These are phyloP conservation scores for Babylonia areolata DNA, from an alignment of 1,140 invertebrate species.

Conservation along the genomic window DNA sequence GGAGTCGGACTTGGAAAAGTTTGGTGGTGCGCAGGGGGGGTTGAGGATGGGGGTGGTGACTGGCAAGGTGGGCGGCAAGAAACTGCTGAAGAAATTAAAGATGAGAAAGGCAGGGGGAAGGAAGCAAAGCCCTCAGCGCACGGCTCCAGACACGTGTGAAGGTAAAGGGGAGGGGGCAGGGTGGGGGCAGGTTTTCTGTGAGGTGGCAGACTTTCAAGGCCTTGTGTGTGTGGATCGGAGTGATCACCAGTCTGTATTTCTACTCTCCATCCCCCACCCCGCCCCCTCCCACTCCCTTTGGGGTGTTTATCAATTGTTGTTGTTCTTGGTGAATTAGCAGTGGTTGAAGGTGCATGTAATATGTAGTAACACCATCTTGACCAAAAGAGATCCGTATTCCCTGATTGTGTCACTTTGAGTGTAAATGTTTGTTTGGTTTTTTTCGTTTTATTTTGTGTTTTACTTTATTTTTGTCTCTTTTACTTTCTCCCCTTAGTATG, in stretches of 20 bases:
- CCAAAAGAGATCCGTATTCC: too few species aligned
- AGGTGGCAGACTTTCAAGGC: too few species aligned
- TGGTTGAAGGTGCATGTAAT: too few species aligned
- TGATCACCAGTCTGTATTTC: not conserved
- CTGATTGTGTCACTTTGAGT: too few species aligned
- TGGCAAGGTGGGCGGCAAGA: not conserved
- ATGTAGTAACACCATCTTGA: too few species aligned
- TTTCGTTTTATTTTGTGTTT: not conserved
- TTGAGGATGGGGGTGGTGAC: not conserved
- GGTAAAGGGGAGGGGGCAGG: not conserved
- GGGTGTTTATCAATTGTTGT: too few species aligned
- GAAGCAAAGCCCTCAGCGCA: not conserved
- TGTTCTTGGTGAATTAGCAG: too few species aligned
- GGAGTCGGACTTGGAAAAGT: constrained; percentile 45
- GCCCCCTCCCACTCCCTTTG: too few species aligned
- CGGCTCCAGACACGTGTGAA: not conserved
- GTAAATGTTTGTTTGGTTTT: not conserved
- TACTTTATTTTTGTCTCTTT: not conserved
- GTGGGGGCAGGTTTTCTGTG: too few species aligned
- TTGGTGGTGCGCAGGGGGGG: not conserved
- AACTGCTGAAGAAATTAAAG: not conserved
- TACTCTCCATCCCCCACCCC: too few species aligned
- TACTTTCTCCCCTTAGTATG: not conserved
- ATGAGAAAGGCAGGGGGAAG: not conserved
- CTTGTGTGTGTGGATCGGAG: too few species aligned